A percentile compares a stretch with the other conserved stretches of the same genome.
phyloP scores from a whole-genome alignment of 2,888 invertebrate species.

The Agonopterix subpropinquella region DNA sequence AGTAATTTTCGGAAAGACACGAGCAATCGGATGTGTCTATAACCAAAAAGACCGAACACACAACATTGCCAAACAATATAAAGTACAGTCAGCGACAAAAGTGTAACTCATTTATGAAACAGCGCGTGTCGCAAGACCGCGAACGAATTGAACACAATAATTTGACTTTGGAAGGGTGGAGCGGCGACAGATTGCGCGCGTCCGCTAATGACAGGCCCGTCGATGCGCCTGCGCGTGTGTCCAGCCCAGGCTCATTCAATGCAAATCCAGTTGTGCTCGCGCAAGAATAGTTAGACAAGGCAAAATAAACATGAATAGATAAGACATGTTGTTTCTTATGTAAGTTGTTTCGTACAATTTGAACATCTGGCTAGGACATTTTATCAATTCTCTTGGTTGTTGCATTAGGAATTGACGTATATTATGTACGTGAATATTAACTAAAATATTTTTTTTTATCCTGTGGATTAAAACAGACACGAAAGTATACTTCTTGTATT shows the following conservation, averaged over 20 bases:
- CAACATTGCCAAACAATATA: slow-evolving; percentile 8
- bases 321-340: not conserved
- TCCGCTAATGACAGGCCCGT: slow-evolving; percentile 68
- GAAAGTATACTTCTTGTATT: too few relatives aligned
- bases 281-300: slow-evolving; percentile 49
- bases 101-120: slow-evolving; percentile 24
- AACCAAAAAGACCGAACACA: not conserved
- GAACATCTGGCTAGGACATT: too few relatives aligned
- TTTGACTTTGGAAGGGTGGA: slow-evolving; percentile 56
- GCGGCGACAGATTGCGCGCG: slow-evolving; percentile 49
- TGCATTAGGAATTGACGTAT: too few relatives aligned
- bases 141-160: slow-evolving; percentile 41
- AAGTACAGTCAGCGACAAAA: slow-evolving; percentile 36
- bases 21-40: not conserved
- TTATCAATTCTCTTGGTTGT: too few relatives aligned
- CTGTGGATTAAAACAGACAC: too few relatives aligned
- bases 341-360: not conserved
- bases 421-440: too few relatives aligned
- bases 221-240: slow-evolving; percentile 32
- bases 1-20: not conserved
- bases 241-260: slow-evolving; percentile 70
- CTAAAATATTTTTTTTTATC: too few relatives aligned
- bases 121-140: slow-evolving; percentile 33
- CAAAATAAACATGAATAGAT: slow-evolving; percentile 20
- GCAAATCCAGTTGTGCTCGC: slow-evolving; percentile 46